Conservation (phyloP, 2,113 vertebrate species). For the Azemiops feae region DNA sequence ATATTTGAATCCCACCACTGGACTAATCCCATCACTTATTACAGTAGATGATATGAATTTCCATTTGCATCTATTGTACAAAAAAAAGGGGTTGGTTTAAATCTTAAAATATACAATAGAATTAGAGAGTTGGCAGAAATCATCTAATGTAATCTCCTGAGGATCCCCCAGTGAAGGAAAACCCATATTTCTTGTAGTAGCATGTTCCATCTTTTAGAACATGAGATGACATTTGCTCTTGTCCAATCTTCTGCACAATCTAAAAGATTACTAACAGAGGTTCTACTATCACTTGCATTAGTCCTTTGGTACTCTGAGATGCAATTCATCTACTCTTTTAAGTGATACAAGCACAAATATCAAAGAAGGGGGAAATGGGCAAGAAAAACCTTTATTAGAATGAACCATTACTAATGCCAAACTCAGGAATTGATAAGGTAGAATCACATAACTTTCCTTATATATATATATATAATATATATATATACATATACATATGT, state of each 20-base stretch:
- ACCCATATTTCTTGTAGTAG: not conserved
- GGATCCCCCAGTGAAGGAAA: not conserved
- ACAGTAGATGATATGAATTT: not conserved
- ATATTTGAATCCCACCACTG: too few relatives aligned
- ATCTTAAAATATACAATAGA: not conserved
- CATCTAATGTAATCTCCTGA: not conserved
- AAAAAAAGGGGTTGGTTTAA: not conserved
- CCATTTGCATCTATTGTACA: not conserved
- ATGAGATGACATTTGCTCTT: not conserved
- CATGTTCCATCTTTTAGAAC: not conserved
- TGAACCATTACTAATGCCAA: not conserved
- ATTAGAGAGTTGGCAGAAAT: not conserved
- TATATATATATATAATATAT: not conserved
- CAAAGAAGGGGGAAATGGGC: not conserved
- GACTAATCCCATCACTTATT: not conserved
- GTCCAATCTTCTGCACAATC: not conserved
- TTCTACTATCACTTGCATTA: too few relatives aligned
- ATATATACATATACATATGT: too few relatives aligned
- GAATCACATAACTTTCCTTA: too few relatives aligned
- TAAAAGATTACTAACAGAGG: too few relatives aligned
- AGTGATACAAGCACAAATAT: not conserved
- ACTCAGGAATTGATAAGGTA: not conserved
- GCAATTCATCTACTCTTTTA: too few relatives aligned
- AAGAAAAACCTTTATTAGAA: not conserved
- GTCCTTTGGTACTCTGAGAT: too few relatives aligned